These are phyloP conservation scores for Acronicta psi DNA, from an alignment of 2,888 invertebrate genomes.

Conservation along the genomic window DNA sequence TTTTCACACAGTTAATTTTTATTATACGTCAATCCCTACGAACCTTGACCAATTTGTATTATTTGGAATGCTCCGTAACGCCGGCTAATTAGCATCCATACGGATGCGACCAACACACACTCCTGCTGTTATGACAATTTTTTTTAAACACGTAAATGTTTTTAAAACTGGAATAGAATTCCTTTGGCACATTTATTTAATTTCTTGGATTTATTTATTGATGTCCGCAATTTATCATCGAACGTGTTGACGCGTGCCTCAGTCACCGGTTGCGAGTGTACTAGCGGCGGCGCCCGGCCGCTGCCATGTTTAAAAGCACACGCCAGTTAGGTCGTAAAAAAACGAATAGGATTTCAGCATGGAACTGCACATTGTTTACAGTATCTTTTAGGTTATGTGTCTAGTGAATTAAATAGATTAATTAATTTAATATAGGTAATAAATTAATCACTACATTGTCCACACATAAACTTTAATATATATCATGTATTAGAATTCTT, in stretches of 20 bases:
- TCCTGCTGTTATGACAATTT: slow-evolving; percentile 66
- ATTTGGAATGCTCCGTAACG: slow-evolving; percentile 68
- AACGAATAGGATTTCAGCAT: slow-evolving; percentile 74
- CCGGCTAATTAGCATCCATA: slow-evolving; percentile 75
- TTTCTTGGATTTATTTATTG: slow-evolving; percentile 58
- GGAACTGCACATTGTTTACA: slow-evolving; percentile 60
- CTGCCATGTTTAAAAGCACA: slow-evolving; percentile 84
- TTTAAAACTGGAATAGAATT: slow-evolving; percentile 46
- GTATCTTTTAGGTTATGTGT: slow-evolving; percentile 46
- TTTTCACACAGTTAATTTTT: slow-evolving; percentile 68
- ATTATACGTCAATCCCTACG: slow-evolving; percentile 65
- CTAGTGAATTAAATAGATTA: not conserved
- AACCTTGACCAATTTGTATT: slow-evolving; percentile 79
- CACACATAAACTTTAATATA: no score
- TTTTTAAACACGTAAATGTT: slow-evolving; percentile 55
- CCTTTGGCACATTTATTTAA: slow-evolving; percentile 58
- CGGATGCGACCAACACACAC: slow-evolving; percentile 70
- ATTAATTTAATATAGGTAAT: no score
- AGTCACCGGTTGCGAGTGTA: slow-evolving; percentile 78
- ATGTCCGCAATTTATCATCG: slow-evolving; percentile 58
- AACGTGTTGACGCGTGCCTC: slow-evolving; percentile 73
- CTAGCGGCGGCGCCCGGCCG: slow-evolving; percentile 72
- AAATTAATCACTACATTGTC: no score
- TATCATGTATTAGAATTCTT: no score
- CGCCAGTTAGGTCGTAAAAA: slow-evolving; percentile 75